phyloP scores from a whole-genome alignment of 2,113 vertebrate species.

The Bostrychus sinensis region DNA sequence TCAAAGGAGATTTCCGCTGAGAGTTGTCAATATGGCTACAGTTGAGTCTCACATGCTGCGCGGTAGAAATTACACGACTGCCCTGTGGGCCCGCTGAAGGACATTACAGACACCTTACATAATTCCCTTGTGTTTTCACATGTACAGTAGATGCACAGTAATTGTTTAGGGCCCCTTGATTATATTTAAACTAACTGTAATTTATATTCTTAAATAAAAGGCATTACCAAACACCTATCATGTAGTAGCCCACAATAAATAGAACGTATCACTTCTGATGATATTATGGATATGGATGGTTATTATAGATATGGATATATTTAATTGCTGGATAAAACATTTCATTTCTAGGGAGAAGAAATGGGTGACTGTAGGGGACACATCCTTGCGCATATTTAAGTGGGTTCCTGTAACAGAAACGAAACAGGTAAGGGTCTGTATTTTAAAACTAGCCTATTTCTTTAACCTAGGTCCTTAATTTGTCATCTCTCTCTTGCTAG shows the following conservation, averaged over 20 bases:
- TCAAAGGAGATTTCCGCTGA: constrained; percentile 50
- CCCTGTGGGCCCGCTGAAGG: constrained; percentile 8
- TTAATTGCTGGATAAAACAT: constrained; percentile 9
- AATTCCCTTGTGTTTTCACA: neutral
- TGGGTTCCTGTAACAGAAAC: constrained; percentile 96
- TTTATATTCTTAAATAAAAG: neutral
- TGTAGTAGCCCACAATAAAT: neutral
- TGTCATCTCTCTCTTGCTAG: constrained; percentile 69
- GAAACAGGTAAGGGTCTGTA: constrained; percentile 85
- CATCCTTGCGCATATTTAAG: constrained; percentile 95
- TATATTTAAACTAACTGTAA: constrained; percentile 9
- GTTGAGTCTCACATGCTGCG: constrained; percentile 52
- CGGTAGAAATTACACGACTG: constrained; percentile 18
- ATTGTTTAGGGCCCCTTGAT: neutral
- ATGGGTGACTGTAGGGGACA: constrained; percentile 98
- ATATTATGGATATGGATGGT: too few relatives aligned
- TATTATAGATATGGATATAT: too few relatives aligned
- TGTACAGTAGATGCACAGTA: neutral
- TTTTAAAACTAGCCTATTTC: too few relatives aligned
- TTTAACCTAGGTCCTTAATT: neutral
- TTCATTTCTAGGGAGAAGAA: constrained; percentile 91
- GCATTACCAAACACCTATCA: constrained; percentile 1
- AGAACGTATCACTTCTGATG: too few relatives aligned
- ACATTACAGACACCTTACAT: neutral
- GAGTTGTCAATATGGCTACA: constrained; percentile 78